Evolutionary conservation across 2,888 invertebrate genomes (phyloP), one percentile per base, ranked within the genome.

Genomic region (Euproctis similis): DNA sequence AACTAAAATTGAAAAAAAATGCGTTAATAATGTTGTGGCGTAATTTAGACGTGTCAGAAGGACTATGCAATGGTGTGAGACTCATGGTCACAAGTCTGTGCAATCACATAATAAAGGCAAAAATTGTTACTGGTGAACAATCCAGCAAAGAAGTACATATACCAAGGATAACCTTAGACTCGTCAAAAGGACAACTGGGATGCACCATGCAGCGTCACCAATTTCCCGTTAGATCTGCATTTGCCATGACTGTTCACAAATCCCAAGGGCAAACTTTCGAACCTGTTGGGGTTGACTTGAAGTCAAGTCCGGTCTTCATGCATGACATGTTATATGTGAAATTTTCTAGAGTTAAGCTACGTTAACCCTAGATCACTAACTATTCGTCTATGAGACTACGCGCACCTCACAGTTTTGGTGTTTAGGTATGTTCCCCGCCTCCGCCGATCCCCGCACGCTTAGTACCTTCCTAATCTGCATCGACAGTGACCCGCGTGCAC

Each of bases 41-140:
- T 34, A 38, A 38, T 38, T 34, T 34, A 31, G 31, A 38, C 23
- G 26, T 54, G 56, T 40, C 30, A 34, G 24, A 37, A 42, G 36
- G 34, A 28, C 32, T 37, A 28, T 37, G 39, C 30, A 34, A 40
- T 32, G 40, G 31, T 38, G 35, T 33, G 12, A 34, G 34, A 32
- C 24, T 34, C 24, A 38, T 41, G 8, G 38, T 32, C 3, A 36
- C 33, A 41, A 36, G 25, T 36, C 32, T 44, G 28, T 36, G 38
- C 30, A 39, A 41, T 38, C 31, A 42, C 33, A 30, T 36, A 31
- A 42, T 42, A 35, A 37, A 41, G 26, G 34, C 20, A 20, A 20
- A 31, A 34, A 32, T 36, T 31, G 22, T 26, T 32, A 36, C 32
- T 36, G 32, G 30, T 32, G 32, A 36, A 36, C 30, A 37, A 33